Conservation (phyloP, 2,113 vertebrate species). For the Aspiorhynchus laticeps region DNA sequence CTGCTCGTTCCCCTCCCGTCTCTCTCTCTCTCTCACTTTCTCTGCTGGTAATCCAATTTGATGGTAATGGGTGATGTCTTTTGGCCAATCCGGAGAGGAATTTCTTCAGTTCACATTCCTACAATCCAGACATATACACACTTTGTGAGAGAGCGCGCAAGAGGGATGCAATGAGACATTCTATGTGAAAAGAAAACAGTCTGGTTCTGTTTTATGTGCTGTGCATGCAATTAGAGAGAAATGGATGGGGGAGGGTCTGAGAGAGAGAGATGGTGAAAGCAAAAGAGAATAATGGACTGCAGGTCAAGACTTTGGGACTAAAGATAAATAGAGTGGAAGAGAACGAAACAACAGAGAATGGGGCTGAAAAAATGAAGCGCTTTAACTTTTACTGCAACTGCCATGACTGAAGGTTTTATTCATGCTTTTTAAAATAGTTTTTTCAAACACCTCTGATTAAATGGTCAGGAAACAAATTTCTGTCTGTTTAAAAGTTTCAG, state of each 20-base stretch:
- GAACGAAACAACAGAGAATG: slow-evolving; percentile 19
- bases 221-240: slow-evolving; percentile 74
- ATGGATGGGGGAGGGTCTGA: slow-evolving; percentile 38
- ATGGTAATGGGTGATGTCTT: slow-evolving; percentile 66
- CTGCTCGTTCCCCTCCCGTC: slow-evolving; percentile 20
- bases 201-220: slow-evolving; percentile 78
- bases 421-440: background rate
- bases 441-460: background rate
- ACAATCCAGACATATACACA: slow-evolving; percentile 48
- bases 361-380: slow-evolving; percentile 38
- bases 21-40: slow-evolving; percentile 35
- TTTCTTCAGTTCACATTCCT: slow-evolving; percentile 71
- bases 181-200: slow-evolving; percentile 70
- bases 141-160: slow-evolving; percentile 34
- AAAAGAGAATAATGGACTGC: slow-evolving; percentile 28
- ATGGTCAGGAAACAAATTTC: background rate
- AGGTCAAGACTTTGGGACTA: slow-evolving; percentile 24
- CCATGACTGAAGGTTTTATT: background rate
- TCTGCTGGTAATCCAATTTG: slow-evolving; percentile 76
- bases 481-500: background rate
- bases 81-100: slow-evolving; percentile 66
- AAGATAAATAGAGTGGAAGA: background rate
- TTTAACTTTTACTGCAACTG: slow-evolving; percentile 36
- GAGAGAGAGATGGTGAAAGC: background rate
- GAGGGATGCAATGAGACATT: slow-evolving; percentile 61